Evolutionary conservation across 1,140 invertebrate species (phyloP), one percentile per base, ranked within the genome.

Genomic region (Cyphomyrmex costatus): DNA sequence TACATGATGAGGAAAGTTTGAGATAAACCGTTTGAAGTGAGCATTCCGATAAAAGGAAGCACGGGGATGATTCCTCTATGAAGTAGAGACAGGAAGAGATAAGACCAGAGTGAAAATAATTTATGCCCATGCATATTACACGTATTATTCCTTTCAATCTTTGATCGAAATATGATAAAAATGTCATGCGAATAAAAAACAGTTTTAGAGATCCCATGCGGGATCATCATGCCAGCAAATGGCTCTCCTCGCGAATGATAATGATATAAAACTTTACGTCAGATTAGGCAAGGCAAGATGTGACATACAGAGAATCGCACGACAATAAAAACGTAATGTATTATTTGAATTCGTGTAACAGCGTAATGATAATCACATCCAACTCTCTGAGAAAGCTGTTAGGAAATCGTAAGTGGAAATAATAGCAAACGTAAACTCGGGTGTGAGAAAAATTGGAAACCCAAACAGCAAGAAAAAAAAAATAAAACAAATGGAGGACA

Each of bases 21-120:
- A 80, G 61, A 19, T 24, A 49, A 73, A 82, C 14, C 14, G 4
- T 61, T 83, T 42, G 27, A 73, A 74, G 68, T 68, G 68, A 83
- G 68, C 79, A 83, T 83, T 83, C 79, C 79, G 79, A 83, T 83
- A 74, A 83, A 46, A 83, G 79, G 79, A 83, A 73, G 79, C 79
- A 74, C 53, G 24, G 79, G 68, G 36, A 68, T 83, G 79, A 83
- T 74, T 60, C 30, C 58, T 83, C 68, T 30, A 30, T 36, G 19
- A 4, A 74, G 10, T 30, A 60, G 53, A 73, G 66, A 24, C 14
- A 19, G 27, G 74, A 33, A 83, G 19, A 83, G 36, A 83, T 27
- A 60, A 71, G 21, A 73, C 10, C 12, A 60, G 19, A 82, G 36
- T 46, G 58, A 78, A 7, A 60, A 74, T n/a, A 36, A 60, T 73